phyloP scores from a whole-genome alignment of 2,797 vertebrate genomes.

The Enteromius paludinosus region DNA sequence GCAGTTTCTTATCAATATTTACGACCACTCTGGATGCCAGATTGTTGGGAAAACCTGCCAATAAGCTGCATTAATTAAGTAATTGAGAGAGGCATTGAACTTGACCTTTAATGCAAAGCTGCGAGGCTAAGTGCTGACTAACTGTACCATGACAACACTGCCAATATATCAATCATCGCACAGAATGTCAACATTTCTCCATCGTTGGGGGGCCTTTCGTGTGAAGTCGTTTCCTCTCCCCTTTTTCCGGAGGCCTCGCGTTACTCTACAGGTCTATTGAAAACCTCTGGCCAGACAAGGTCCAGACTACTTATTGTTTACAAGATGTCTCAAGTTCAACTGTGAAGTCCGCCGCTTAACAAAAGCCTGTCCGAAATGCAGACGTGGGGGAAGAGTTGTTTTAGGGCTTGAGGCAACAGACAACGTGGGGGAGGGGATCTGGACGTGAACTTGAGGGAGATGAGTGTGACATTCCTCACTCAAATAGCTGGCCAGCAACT shows the following conservation, averaged over 20 bases:
- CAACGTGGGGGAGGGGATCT: constrained; percentile 54
- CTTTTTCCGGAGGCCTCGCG: constrained; percentile 50
- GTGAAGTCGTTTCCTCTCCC: constrained; percentile 67
- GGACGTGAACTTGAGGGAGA: constrained; percentile 80
- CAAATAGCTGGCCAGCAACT: neutral
- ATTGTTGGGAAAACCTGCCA: constrained; percentile 1
- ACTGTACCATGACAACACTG: constrained; percentile 9
- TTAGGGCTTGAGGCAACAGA: constrained; percentile 48
- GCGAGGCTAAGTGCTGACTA: neutral
- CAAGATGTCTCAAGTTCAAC: constrained; percentile 84
- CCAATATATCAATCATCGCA: constrained; percentile 11
- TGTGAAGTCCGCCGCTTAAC: constrained; percentile 78
- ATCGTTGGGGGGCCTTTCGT: constrained; percentile 65
- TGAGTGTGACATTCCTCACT: constrained; percentile 39
- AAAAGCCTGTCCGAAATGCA: constrained; percentile 76
- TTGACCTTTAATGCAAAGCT: constrained; percentile 5
- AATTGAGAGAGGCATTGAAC: neutral
- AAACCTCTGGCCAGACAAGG: constrained; percentile 74
- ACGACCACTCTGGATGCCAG: neutral
- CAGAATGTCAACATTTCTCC: constrained; percentile 27
- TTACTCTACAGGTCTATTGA: constrained; percentile 55
- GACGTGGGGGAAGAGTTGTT: constrained; percentile 64
- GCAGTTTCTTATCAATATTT: neutral
- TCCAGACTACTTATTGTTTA: constrained; percentile 83
- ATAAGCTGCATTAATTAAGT: constrained; percentile 4